Evolutionary conservation across 2,113 vertebrate species (phyloP).

Genomic region (Lophius piscatorius): DNA sequence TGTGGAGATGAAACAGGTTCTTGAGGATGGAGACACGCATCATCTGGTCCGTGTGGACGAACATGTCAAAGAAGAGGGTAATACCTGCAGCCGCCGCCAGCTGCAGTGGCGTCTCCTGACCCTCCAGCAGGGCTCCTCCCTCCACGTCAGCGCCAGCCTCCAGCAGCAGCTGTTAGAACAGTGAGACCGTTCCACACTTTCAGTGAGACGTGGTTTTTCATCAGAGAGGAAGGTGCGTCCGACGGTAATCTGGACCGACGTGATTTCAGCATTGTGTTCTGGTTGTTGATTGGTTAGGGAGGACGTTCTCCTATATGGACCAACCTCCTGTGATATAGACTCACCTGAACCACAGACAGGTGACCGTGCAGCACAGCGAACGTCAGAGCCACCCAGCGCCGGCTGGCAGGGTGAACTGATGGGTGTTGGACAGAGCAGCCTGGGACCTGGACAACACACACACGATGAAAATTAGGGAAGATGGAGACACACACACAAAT

Average conservation of each 20-base stretch:
- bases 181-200: background rate
- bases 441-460: conserved; percentile 81
- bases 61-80: background rate
- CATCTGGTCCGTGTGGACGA: too few relatives aligned
- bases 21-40: background rate
- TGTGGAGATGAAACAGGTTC: conserved; percentile 40
- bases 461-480: too few relatives aligned
- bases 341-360: conserved; percentile 72
- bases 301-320: too few relatives aligned
- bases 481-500: background rate
- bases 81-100: conserved; percentile 92
- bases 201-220: too few relatives aligned
- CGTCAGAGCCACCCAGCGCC: conserved; percentile 90
- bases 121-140: conserved; percentile 83
- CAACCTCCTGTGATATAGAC: too few relatives aligned
- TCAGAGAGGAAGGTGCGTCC: too few relatives aligned
- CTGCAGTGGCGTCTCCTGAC: conserved; percentile 91
- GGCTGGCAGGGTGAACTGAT: conserved; percentile 88
- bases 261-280: too few relatives aligned
- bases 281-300: too few relatives aligned
- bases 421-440: conserved; percentile 82
- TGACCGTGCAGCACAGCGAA: conserved; percentile 89
- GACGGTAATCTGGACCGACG: too few relatives aligned
- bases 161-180: conserved; percentile 84
- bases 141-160: conserved; percentile 93